Base-by-base conservation (phyloP, 2,888 invertebrate genomes). In the Pardosa pseudoannulata region DNA sequence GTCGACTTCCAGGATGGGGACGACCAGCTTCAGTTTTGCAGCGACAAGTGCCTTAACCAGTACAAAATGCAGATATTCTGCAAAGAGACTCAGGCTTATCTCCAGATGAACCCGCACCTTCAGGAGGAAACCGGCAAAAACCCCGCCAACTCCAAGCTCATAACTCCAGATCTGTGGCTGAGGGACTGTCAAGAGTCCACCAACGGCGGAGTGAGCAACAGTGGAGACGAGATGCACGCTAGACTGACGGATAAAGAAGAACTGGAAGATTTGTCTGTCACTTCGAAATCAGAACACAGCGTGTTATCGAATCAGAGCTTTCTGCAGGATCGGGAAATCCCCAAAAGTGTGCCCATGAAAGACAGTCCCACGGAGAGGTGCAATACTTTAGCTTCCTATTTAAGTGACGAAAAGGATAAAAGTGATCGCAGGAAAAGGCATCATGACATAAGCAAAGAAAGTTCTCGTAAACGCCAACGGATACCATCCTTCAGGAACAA, bases 41-140 rank as follows among this genome's bases (percentile, higher is more conserved):
- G 96, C 68, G 96, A 97, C 92, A 97, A 97, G 93, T 98, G 97
- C 91, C 93, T 97, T 89, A 97, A 97, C 91, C 97, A 97, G 92
- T 98, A 97, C 93, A 97, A 97, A 93, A 97, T 98, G 97, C 96
- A 97, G 92, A 97, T 97, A 89, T 98, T 98, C 92, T 97, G 97
- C 92, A 94, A 95, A 73, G 97, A 97, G 92, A 97, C 97, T 7
- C 95, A 96, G 91, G 97, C 97, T 11, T 97, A 97, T 91, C 93
- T 97, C 82, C 96, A 97, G 91, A 94, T 97, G 76, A 93, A 93
- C 88, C 95, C 96, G 0, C 95, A 96, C 27, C 36, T 81, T 62
- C 76, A 81, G 46, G 86, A 86, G 23, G 86, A 86, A n/a, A 29
- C 79, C 1, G 75, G 29, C 41, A 85, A 76, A 46, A 64, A 75